A percentile compares a stretch with the other conserved stretches of the same genome.
Conservation (phyloP, 2,888 invertebrate species). For the Cheilosia grossa region DNA sequence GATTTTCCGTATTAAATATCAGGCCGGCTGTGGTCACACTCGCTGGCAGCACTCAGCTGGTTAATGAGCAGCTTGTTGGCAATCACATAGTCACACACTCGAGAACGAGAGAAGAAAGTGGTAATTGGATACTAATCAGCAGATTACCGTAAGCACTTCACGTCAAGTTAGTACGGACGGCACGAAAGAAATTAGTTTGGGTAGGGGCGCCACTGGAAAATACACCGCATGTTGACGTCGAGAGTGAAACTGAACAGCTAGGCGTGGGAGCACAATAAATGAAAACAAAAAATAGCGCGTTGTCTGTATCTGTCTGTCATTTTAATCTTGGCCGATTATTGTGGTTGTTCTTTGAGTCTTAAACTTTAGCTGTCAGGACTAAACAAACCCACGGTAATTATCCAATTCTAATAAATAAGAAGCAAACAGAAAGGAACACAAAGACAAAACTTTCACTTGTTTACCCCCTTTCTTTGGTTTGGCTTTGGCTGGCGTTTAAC, state of each 20-base stretch:
- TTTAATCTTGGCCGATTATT: constrained; percentile 31
- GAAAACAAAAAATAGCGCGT: too few species aligned
- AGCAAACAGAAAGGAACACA: constrained; percentile 5
- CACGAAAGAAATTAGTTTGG: constrained; percentile 21
- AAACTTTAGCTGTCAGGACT: constrained; percentile 46
- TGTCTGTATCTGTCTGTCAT: not conserved
- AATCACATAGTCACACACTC: constrained; percentile 17
- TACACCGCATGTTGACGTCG: constrained; percentile 18
- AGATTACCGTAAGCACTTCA: constrained; percentile 67
- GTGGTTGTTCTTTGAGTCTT: constrained; percentile 26
- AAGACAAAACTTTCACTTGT: constrained; percentile 66
- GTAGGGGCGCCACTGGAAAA: constrained; percentile 33
- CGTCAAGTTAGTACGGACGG: constrained; percentile 45
- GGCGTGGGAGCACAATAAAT: too few species aligned
- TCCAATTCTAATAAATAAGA: constrained; percentile 44
- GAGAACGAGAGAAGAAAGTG: constrained; percentile 59
- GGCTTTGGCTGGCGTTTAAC: constrained; percentile 30
- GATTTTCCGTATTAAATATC: constrained; percentile 31
- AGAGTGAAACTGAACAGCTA: constrained; percentile 50
- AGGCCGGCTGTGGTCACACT: constrained; percentile 15
- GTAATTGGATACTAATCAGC: constrained; percentile 72
- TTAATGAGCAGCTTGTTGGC: constrained; percentile 51
- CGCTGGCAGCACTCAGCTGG: constrained; percentile 33
- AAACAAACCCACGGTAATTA: constrained; percentile 39
- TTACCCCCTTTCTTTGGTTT: constrained; percentile 39